Evolutionary conservation across 2,113 vertebrate species (phyloP).

Genomic region (Forbesichthys agassizii): DNA sequence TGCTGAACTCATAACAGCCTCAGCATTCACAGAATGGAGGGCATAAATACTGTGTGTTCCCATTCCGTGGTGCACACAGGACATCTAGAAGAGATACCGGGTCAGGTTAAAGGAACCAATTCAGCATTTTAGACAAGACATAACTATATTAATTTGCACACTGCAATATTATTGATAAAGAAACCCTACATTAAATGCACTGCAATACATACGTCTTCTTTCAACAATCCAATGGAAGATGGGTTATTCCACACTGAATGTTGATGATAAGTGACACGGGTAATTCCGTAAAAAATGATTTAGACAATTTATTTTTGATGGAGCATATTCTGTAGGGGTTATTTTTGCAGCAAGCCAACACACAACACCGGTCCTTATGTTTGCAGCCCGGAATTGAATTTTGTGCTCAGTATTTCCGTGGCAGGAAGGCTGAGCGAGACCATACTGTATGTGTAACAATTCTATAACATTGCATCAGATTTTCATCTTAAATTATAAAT

Average conservation of each 20-base stretch:
- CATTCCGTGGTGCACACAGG: not conserved
- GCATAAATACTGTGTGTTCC: not conserved
- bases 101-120: too few relatives aligned
- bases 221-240: too few relatives aligned
- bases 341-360: not conserved
- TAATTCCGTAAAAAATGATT: too few relatives aligned
- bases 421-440: constrained; percentile 8
- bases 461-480: constrained; percentile 36
- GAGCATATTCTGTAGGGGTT: not conserved
- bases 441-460: constrained; percentile 21
- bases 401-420: not conserved
- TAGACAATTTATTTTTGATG: not conserved
- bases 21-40: constrained; percentile 3
- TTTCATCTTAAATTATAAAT: too few relatives aligned
- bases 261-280: too few relatives aligned
- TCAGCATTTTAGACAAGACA: too few relatives aligned
- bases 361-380: not conserved
- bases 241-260: too few relatives aligned
- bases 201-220: too few relatives aligned
- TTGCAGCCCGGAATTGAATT: not conserved
- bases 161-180: too few relatives aligned
- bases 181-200: too few relatives aligned
- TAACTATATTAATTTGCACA: too few relatives aligned
- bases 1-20: constrained; percentile 14
- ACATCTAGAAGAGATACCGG: not conserved